Base-by-base conservation (phyloP, 1,140 invertebrate genomes). In the Antheraea pernyi region DNA sequence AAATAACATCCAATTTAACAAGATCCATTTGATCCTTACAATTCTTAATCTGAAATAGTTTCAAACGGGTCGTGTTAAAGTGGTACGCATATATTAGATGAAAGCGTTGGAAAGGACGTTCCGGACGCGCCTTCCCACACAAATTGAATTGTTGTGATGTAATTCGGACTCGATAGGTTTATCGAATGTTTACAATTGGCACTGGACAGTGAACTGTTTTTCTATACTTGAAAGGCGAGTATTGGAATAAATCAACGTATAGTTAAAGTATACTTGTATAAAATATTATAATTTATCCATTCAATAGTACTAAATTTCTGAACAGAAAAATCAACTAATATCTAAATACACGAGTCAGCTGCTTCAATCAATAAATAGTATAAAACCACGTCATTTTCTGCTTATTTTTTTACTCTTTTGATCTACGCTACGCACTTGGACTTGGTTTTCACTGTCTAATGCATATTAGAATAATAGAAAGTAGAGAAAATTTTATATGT, bases 101-200 rank as follows among this genome's bases (percentile, higher is more conserved):
- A 77, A 76, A 72, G 73, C 73, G 72, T 67, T 77, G 69, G 73
- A 72, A 79, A 81, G 74, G 74, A 78, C 72, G 67, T 66, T 67
- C 58, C 78, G 72, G 75, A 81, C 73, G 70, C 73, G 72, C 69
- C 75, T 84, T 83, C 82, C 77, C 82, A 84, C 83, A 81, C 76
- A 70, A 81, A 79, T 81, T 76, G 76, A 76, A 82, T 76, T 76
- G 78, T 68, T 77, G 69, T 82, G 83, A 80, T 77, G 79, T 74
- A 83, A 82, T 81, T 76, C 65, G 68, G 61, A 72, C 65, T 74
- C 73, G 67, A 78, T 65, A 68, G 70, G 69, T 79, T 76, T 77
- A 78, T 77, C 79, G 78, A 75, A 77, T 78, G 70, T 69, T 74
- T 70, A 65, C 59, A 78, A 62, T 73, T 66, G 65, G 73, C 71